A percentile compares a stretch with the other conserved stretches of the same genome.
These are phyloP conservation scores for Psittacara wagleri DNA, from an alignment of 2,113 vertebrate genomes.

Conservation along the genomic window DNA sequence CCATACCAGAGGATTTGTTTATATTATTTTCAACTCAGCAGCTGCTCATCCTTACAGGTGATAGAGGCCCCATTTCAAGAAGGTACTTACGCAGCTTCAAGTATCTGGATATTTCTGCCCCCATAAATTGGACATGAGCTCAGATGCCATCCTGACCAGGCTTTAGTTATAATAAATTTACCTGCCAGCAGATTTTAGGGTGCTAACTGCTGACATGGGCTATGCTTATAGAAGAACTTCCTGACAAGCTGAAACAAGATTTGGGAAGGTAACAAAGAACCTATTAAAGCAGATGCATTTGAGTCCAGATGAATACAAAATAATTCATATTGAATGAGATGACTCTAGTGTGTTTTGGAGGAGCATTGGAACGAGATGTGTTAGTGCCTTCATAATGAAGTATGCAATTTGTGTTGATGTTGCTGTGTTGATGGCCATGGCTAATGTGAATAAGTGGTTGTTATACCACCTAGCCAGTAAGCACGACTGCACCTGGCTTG, in stretches of 20 bases:
- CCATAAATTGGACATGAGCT: background rate
- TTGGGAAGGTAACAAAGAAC: background rate
- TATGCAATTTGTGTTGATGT: background rate
- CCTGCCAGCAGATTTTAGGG: background rate
- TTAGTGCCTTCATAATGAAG: background rate
- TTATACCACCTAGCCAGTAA: background rate
- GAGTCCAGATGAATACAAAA: background rate
- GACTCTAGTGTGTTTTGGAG: background rate
- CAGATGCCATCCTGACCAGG: background rate
- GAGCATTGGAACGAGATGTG: background rate
- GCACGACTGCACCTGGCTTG: background rate
- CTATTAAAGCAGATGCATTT: background rate
- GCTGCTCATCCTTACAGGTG: background rate
- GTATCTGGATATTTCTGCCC: background rate
- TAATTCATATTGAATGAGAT: background rate
- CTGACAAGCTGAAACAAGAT: background rate
- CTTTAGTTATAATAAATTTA: background rate
- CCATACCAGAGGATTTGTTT: background rate
- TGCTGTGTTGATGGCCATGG: background rate
- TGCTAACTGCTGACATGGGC: background rate
- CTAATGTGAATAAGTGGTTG: background rate
- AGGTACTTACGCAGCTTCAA: background rate
- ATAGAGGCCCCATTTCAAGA: background rate
- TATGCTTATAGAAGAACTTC: background rate
- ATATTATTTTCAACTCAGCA: background rate